Conservation (phyloP, 2,888 invertebrate species). For the Orthosia gothica region DNA sequence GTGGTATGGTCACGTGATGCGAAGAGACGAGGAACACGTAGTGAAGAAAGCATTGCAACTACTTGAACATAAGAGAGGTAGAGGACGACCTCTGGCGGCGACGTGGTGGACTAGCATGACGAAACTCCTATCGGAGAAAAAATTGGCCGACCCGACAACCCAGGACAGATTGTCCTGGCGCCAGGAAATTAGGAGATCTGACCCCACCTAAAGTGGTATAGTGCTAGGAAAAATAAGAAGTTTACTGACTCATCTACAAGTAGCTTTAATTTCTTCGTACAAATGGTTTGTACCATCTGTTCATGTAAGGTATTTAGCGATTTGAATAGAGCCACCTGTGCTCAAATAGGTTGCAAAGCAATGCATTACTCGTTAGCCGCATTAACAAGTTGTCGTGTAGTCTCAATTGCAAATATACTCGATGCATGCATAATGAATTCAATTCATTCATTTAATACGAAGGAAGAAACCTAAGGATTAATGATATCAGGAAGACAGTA, state of each 20-base stretch:
- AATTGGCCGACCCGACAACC: too few species aligned
- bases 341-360: slow-evolving; percentile 54
- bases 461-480: slow-evolving; percentile 49
- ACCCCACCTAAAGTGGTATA: too few species aligned
- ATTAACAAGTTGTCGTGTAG: slow-evolving; percentile 61
- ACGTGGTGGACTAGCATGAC: too few species aligned
- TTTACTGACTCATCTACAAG: slow-evolving; percentile 25
- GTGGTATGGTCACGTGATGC: too few species aligned
- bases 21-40: too few species aligned
- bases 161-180: too few species aligned
- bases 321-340: slow-evolving; percentile 57
- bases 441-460: slow-evolving; percentile 60
- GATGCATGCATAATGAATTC: slow-evolving; percentile 55
- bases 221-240: slow-evolving; percentile 14
- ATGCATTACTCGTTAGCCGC: slow-evolving; percentile 52
- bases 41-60: too few species aligned
- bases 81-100: too few species aligned
- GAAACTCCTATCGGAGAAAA: too few species aligned
- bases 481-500: slow-evolving; percentile 51
- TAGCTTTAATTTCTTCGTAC: slow-evolving; percentile 13
- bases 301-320: slow-evolving; percentile 41
- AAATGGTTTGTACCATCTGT: slow-evolving; percentile 36
- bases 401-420: slow-evolving; percentile 63
- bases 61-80: too few species aligned
- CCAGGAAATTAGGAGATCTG: too few species aligned